Evolutionary conservation across 2,797 vertebrate species (phyloP).

Genomic region (Microcaecilia unicolor): DNA sequence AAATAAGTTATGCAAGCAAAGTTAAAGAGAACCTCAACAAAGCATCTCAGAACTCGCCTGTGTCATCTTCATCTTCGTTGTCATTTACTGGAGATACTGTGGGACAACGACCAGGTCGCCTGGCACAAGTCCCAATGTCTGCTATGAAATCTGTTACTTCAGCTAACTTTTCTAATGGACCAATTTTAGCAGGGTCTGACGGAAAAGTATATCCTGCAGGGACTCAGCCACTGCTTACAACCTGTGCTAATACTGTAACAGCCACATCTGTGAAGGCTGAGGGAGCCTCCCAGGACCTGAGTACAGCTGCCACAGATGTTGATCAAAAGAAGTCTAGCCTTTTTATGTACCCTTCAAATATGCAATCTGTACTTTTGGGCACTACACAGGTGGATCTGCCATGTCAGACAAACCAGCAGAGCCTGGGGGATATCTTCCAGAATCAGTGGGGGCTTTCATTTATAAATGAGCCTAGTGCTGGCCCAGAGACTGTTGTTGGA

Average conservation of each 20-base stretch:
- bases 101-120: too few species aligned
- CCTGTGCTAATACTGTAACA: constrained; percentile 77
- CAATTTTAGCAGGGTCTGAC: constrained; percentile 71
- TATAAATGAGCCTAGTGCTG: constrained; percentile 90
- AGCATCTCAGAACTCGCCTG: constrained; percentile 68
- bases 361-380: constrained; percentile 90
- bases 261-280: constrained; percentile 66
- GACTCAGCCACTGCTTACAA: constrained; percentile 74
- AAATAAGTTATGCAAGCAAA: constrained; percentile 99
- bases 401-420: constrained; percentile 85
- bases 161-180: constrained; percentile 89
- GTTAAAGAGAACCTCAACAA: constrained; percentile 99
- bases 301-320: constrained; percentile 45
- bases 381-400: constrained; percentile 59
- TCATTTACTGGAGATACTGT: constrained; percentile 71
- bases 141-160: constrained; percentile 96
- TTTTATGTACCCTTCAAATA: constrained; percentile 96
- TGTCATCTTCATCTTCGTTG: constrained; percentile 45
- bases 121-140: constrained; percentile 88
- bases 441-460: constrained; percentile 99
- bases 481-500: constrained; percentile 53
- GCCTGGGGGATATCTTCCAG: constrained; percentile 96
- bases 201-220: constrained; percentile 66
- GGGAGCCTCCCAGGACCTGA: constrained; percentile 61
- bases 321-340: constrained; percentile 90